Conservation (phyloP, 2,113 vertebrate genomes). For the Chloebia gouldiae region DNA sequence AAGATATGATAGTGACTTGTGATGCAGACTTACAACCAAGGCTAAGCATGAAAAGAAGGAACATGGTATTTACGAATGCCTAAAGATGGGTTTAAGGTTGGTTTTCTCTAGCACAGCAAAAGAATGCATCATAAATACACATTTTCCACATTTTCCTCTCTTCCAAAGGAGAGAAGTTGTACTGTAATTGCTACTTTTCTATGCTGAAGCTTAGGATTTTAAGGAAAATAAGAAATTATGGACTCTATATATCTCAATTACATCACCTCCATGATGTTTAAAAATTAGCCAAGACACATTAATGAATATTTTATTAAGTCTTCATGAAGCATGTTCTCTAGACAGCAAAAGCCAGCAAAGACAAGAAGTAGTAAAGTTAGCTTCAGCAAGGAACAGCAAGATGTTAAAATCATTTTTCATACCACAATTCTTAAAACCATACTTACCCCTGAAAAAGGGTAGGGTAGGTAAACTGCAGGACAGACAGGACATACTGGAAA, state of each 20-base stretch:
- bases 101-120: not conserved
- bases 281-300: not conserved
- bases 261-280: not conserved
- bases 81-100: not conserved
- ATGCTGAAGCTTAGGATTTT: not conserved
- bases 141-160: not conserved
- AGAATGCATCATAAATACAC: not conserved
- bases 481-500: constrained; percentile 93
- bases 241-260: not conserved
- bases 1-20: not conserved
- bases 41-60: not conserved
- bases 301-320: not conserved
- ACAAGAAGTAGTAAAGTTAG: not conserved
- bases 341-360: not conserved
- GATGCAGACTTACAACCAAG: not conserved
- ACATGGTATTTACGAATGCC: not conserved
- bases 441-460: constrained; percentile 99
- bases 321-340: not conserved
- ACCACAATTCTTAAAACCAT: constrained; percentile 24
- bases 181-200: not conserved
- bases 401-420: not conserved
- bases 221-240: not conserved
- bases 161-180: not conserved
- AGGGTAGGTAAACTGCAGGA: constrained; percentile 95
- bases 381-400: not conserved